Conservation (phyloP, 2,888 invertebrate genomes). For the Tiphia femorata region DNA sequence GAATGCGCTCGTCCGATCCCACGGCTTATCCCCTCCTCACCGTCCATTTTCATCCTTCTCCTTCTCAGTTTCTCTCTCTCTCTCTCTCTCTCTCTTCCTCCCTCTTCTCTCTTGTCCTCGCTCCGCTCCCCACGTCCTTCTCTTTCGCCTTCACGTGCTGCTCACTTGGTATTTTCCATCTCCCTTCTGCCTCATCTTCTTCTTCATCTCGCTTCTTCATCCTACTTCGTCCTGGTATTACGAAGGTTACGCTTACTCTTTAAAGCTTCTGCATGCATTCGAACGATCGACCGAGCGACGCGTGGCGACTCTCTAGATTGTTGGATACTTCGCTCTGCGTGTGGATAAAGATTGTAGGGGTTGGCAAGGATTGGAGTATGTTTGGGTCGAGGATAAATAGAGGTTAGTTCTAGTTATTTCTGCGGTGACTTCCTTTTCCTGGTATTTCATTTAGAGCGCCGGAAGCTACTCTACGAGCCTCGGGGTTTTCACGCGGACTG, state of each 20-base stretch:
- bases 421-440: no score
- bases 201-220: neutral
- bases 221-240: conserved; percentile 23
- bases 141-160: neutral
- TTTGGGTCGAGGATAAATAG: no score
- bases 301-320: conserved; percentile 25
- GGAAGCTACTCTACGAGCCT: no score
- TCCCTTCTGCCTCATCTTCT: conserved; percentile 30
- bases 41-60: conserved; percentile 29
- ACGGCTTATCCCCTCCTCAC: conserved; percentile 60
- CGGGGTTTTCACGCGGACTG: no score
- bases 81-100: conserved; percentile 3
- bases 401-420: no score
- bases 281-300: conserved; percentile 18
- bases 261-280: conserved; percentile 36
- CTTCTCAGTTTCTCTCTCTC: conserved; percentile 33
- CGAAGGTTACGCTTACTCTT: conserved; percentile 34
- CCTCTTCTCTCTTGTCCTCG: conserved; percentile 3
- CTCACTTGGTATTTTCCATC: conserved; percentile 14
- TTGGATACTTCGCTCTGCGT: no score
- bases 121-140: neutral
- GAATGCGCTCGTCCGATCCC: conserved; percentile 68
- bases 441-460: no score
- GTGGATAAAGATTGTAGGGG: no score
- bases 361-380: no score